Evolutionary conservation across 2,113 vertebrate species (phyloP).

Genomic region (Urocitellus parryii): DNA sequence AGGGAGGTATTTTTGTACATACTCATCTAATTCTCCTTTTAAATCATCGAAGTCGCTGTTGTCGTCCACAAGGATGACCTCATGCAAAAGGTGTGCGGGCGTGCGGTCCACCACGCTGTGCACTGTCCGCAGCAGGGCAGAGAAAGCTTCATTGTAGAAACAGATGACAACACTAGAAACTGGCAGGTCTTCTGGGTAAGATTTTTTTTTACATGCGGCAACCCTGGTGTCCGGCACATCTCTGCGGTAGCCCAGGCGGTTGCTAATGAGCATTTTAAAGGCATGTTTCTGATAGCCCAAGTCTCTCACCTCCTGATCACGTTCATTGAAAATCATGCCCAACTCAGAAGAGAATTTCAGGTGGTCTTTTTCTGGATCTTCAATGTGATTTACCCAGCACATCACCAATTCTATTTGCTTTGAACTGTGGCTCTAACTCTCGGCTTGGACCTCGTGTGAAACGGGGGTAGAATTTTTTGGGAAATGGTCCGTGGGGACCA

Average conservation of each 20-base stretch:
- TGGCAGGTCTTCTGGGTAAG: constrained; percentile 90
- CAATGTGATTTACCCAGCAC: constrained; percentile 77
- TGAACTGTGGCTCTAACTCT: constrained; percentile 80
- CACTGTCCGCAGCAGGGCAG: constrained; percentile 94
- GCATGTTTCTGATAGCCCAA: constrained; percentile 97
- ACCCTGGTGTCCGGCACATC: constrained; percentile 95
- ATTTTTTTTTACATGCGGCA: constrained; percentile 89
- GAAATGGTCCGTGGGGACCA: constrained; percentile 86
- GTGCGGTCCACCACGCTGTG: constrained; percentile 96
- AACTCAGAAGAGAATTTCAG: constrained; percentile 93
- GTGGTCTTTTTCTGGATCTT: constrained; percentile 82
- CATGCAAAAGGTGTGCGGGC: constrained; percentile 91
- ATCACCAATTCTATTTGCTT: constrained; percentile 77
- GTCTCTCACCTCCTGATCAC: constrained; percentile 95
- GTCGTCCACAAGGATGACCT: constrained; percentile 97
- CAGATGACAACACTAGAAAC: constrained; percentile 95
- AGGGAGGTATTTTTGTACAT: constrained; percentile 90
- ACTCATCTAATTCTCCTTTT: constrained; percentile 92
- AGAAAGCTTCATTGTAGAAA: constrained; percentile 98
- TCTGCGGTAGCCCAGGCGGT: constrained; percentile 93
- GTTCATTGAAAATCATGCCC: too few species aligned
- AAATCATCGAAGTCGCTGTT: constrained; percentile 95
- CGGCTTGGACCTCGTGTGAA: constrained; percentile 86
- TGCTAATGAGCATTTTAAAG: constrained; percentile 98
- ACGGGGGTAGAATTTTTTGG: constrained; percentile 90